Percentiles rank a stretch among this genome's conserved stretches.
Evolutionary conservation across 1,140 invertebrate genomes (phyloP).

Genomic region (Sycobia sp.): DNA sequence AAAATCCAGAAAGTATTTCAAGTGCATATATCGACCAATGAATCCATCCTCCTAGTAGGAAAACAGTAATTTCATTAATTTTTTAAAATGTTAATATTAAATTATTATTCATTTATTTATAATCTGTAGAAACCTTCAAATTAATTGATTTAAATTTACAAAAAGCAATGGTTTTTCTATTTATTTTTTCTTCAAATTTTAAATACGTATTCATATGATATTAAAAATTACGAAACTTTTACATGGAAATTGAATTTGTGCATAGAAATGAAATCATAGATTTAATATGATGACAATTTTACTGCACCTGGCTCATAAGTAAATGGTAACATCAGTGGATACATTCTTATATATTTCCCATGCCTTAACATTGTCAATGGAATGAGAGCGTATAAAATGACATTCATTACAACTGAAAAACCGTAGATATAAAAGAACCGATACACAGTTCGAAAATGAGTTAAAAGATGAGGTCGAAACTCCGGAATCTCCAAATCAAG

Average conservation of each 20-base stretch:
- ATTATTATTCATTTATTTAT: too few relatives aligned
- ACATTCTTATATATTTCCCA: slow-evolving; percentile 5
- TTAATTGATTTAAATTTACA: too few relatives aligned
- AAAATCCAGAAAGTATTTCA: slow-evolving; percentile 2
- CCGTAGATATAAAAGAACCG: slow-evolving; percentile 7
- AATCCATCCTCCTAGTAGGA: background rate
- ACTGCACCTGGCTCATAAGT: slow-evolving; percentile 22
- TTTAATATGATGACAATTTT: too few relatives aligned
- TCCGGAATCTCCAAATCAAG: slow-evolving; percentile 5
- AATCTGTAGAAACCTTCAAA: too few relatives aligned
- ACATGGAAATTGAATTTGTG: too few relatives aligned
- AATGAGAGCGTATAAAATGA: background rate
- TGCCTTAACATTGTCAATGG: background rate
- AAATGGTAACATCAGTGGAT: slow-evolving; percentile 7
- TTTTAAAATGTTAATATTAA: too few relatives aligned
- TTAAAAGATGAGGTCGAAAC: slow-evolving; percentile 3
- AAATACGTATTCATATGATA: too few relatives aligned
- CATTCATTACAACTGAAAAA: background rate
- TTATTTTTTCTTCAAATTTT: too few relatives aligned
- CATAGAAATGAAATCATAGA: too few relatives aligned
- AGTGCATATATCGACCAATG: slow-evolving; percentile 17
- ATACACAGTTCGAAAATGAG: background rate
- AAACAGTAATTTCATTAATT: too few relatives aligned
- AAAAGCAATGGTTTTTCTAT: too few relatives aligned
- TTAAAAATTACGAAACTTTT: too few relatives aligned